These are phyloP conservation scores for Diploscapter pachys DNA, from an alignment of 1,140 invertebrate species.

Conservation along the genomic window DNA sequence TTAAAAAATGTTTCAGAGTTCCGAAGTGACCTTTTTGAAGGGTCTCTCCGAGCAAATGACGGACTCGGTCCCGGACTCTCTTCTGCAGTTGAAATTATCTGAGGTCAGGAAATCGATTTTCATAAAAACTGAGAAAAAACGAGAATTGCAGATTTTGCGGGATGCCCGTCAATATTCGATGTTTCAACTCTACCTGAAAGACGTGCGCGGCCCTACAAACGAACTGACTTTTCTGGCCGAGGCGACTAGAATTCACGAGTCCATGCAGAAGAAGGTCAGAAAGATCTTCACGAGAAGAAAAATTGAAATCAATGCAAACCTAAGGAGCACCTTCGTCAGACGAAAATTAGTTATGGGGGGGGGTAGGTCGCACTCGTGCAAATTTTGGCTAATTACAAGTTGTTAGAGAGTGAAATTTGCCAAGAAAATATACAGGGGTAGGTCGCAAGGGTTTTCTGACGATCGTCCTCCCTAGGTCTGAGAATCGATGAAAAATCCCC, in stretches of 20 bases:
- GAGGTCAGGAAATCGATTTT: conserved; percentile 8
- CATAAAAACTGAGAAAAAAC: background rate
- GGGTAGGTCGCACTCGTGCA: background rate
- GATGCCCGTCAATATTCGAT: conserved; percentile 36
- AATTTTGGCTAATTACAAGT: too few relatives aligned
- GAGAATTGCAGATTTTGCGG: conserved; percentile 23
- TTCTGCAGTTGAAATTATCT: conserved; percentile 37
- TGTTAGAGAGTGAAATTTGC: too few relatives aligned
- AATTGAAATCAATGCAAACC: background rate
- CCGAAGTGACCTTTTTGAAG: conserved; percentile 20
- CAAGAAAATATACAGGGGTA: too few relatives aligned
- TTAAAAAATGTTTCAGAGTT: conserved; percentile 16
- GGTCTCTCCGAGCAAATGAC: conserved; percentile 23
- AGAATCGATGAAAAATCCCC: too few relatives aligned
- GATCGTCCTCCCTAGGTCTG: too few relatives aligned
- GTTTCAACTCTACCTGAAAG: conserved; percentile 37
- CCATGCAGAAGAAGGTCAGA: conserved; percentile 36
- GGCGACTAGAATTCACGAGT: conserved; percentile 31
- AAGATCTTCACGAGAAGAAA: background rate
- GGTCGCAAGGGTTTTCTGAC: too few relatives aligned
- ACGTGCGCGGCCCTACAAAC: conserved; percentile 34
- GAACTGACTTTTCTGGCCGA: conserved; percentile 37
- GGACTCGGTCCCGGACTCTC: conserved; percentile 32
- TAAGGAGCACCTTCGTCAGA: too few relatives aligned
- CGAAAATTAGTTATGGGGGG: conserved; percentile 13